phyloP scores from a whole-genome alignment of 2,113 vertebrate genomes.

The Vidua chalybeata region DNA sequence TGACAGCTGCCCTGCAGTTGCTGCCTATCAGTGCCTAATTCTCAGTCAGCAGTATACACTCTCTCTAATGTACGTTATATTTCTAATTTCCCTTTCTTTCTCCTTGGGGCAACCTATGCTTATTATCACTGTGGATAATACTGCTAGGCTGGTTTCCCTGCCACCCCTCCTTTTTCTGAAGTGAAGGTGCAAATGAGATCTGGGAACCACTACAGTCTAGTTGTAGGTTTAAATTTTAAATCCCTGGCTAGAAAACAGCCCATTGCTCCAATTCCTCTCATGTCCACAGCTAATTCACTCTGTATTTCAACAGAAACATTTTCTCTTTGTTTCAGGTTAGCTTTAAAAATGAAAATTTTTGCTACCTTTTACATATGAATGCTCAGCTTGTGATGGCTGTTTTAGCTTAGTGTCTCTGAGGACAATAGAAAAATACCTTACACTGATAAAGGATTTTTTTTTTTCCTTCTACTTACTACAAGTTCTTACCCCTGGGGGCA shows the following conservation, averaged over 20 bases:
- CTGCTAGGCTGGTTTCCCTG: background rate
- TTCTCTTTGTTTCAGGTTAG: background rate
- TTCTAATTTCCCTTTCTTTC: conserved; percentile 18
- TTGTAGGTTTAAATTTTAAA: background rate
- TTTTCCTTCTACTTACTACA: background rate
- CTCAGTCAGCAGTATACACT: background rate
- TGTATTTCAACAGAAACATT: background rate
- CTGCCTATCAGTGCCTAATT: background rate
- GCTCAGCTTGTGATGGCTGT: background rate
- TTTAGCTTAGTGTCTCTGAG: background rate
- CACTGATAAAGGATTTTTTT: background rate
- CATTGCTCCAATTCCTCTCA: background rate
- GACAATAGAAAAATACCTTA: background rate
- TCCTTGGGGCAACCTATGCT: background rate
- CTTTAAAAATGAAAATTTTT: conserved; percentile 8
- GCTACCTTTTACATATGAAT: background rate
- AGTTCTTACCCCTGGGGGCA: background rate
- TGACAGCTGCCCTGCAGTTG: background rate
- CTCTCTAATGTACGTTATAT: background rate
- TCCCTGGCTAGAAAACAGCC: background rate
- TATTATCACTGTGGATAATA: conserved; percentile 33
- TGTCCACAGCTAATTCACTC: background rate
- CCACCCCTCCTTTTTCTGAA: background rate
- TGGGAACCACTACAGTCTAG: background rate
- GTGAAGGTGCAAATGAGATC: conserved; percentile 34